Base-by-base conservation (phyloP, 2,888 invertebrate genomes). In the Caenorhabditis macrosperma region DNA sequence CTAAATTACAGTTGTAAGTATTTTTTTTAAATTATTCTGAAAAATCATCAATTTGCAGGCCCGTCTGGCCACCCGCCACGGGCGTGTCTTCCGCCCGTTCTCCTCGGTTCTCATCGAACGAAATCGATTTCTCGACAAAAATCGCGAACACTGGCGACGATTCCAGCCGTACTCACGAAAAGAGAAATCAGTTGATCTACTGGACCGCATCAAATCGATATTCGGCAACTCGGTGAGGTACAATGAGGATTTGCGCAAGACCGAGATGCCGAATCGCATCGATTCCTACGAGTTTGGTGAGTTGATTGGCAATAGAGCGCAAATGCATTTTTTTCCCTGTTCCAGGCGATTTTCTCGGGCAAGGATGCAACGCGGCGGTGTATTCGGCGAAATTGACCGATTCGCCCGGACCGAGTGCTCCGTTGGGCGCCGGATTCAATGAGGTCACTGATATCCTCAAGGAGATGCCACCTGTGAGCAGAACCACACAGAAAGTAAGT, bases 301-400 rank as follows among this genome's bases (percentile, higher is more conserved):
- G 72, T n/a, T n/a, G n/a, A n/a, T n/a, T n/a, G n/a, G n/a, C n/a
- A n/a, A n/a, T n/a, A n/a, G n/a, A n/a, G n/a, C n/a, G n/a, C n/a
- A n/a, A n/a, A n/a, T n/a, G n/a, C n/a, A n/a, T n/a, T n/a, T n/a
- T n/a, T n/a, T n/a, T n/a, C n/a, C n/a, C n/a, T n/a, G n/a, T n/a
- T 87, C 35, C 55, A 88, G 89, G 89, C 7, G 79, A 85, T 63
- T 83, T 84, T 63, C 87, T 90, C 38, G 89, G 86, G 7, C 82
- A 82, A 55, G 90, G 90, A 17, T 86, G 90, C 74, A 88, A 87
- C 48, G 90, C 87, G 0, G 90, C 90, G 2, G 89, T 90, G 7
- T 89, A 89, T 61, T 86, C 87, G 17, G 78, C 83, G 3, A 75
- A 79, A 44, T 3, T 83, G n/a, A 30, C 38, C 2, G 38, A 67